Evolutionary conservation across 2,888 invertebrate genomes (phyloP), one percentile per base, ranked within the genome.

Genomic region (Ashinkailepas kermadecensis): DNA sequence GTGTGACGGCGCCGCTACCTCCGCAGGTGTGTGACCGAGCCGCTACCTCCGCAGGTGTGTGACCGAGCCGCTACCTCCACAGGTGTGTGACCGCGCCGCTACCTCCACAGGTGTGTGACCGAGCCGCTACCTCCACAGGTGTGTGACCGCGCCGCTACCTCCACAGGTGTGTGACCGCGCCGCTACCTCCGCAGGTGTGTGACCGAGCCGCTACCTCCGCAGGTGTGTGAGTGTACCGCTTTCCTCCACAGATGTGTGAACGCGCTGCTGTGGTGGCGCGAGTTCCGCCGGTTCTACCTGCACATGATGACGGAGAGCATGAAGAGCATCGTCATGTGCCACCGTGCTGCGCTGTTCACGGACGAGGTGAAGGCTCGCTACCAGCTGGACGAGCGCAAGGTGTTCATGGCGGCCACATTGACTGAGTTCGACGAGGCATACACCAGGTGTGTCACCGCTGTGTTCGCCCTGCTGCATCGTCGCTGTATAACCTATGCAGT

Each of bases 221-320:
- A 8, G 59, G 80, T 21, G 80, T 80, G 10, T 11, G 21, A 15
- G 54, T 39, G 39, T 6, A 15, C 18, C 23, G 25, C 11, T 39
- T 39, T 3, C 39, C 39, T 39, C 4, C 39, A 23, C 21, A 78
- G 57, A 58, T 82, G 62, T 11, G 93, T 94, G 86, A 93, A 93
- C 86, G 92, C 92, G 88, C 89, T 96, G 85, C 89, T 94, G 64
- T 93, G 94, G 87, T 96, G 96, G 96, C 93, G 93, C 87, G 94
- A 95, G 87, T 93, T 96, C 88, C 91, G 96, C 23, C 92, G 96
- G 6, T 92, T 95, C 86, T 97, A 97, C 88, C 89, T 96, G 82
- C 96, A 95, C 88, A 92, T 95, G 83, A 96, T 97, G 94, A 96
- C 96, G 0, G 95, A 95, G 87, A 95, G 95, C 87, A 92, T 96